Evolutionary conservation across 2,888 invertebrate genomes (phyloP), one percentile per base, ranked within the genome.

Genomic region (Melolontha melolontha): DNA sequence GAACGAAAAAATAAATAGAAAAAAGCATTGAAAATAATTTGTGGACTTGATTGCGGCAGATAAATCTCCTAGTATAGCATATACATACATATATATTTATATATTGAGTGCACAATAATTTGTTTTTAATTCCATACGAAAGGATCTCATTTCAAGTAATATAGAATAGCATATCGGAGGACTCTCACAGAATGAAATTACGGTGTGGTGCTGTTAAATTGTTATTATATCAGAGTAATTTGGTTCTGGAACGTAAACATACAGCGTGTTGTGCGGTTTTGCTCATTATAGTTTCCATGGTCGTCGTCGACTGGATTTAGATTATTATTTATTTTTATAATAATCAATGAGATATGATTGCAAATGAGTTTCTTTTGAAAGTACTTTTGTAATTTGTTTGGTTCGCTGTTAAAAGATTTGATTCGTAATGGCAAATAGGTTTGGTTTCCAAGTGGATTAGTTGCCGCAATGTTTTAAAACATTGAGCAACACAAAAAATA

Each of bases 11-110:
- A 29, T 27, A 16, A 16, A 62, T n/a, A 51, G 50, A 66, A 62
- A 67, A 63, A 51, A 44, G 29, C 49, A 62, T 67, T 63, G 67
- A 63, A 67, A 63, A 64, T 67, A 64, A 64, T 63, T 67, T 54
- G 67, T 64, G 63, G 49, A 49, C 51, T 59, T 44, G 64, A 67
- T 64, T 64, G 59, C 63, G 27, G 44, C 54, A 40, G 63, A 67
- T 52, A 54, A 47, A 67, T 67, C 22, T 51, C 51, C 29, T 29
- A 27, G 59, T 27, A 14, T 34, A 64, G 34, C 29, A 64, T 39
- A 55, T 27, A n/a, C 11, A n/a, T n/a, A n/a, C 11, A 54, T 47
- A 55, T 41, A 16, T 5, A 12, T 12, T 39, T 14, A 55, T 40
- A 16, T 14, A 17, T 11, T 39, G 17, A 39, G 39, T 10, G 11